Conservation (phyloP, 2,113 vertebrate species). For the Aldabrachelys gigantea region DNA sequence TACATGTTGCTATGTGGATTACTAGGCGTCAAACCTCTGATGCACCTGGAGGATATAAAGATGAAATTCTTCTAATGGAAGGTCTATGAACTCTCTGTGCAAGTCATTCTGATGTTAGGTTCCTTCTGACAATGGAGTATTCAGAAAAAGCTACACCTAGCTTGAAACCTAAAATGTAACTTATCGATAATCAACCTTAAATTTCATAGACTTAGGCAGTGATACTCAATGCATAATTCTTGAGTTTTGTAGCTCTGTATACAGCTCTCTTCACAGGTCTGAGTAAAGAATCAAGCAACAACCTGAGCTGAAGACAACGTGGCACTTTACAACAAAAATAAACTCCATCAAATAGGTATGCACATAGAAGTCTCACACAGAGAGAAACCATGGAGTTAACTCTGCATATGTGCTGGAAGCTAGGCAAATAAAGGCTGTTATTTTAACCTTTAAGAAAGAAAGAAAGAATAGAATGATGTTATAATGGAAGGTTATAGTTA, state of each 20-base stretch:
- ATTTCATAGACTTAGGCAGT: neutral
- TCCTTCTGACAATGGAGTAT: neutral
- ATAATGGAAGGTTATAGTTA: neutral
- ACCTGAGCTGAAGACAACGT: accelerated
- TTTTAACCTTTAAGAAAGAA: neutral
- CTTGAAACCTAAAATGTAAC: neutral
- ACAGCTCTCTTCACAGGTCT: neutral
- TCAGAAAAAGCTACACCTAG: neutral
- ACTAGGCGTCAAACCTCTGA: neutral
- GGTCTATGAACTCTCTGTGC: neutral
- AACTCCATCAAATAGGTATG: neutral
- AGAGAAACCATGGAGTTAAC: neutral
- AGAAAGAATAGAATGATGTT: neutral
- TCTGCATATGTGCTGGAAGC: neutral
- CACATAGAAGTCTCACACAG: accelerated
- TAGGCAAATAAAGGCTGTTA: neutral
- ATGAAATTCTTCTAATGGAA: neutral
- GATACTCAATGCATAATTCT: neutral
- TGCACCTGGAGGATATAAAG: neutral
- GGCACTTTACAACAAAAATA: neutral
- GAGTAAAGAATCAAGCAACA: neutral
- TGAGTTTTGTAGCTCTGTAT: neutral
- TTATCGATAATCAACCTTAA: neutral
- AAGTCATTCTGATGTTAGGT: neutral
- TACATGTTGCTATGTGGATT: neutral